Percentiles rank a stretch among this genome's conserved stretches.
Conservation (phyloP, 2,113 vertebrate species). For the Coregonus clupeaformis region DNA sequence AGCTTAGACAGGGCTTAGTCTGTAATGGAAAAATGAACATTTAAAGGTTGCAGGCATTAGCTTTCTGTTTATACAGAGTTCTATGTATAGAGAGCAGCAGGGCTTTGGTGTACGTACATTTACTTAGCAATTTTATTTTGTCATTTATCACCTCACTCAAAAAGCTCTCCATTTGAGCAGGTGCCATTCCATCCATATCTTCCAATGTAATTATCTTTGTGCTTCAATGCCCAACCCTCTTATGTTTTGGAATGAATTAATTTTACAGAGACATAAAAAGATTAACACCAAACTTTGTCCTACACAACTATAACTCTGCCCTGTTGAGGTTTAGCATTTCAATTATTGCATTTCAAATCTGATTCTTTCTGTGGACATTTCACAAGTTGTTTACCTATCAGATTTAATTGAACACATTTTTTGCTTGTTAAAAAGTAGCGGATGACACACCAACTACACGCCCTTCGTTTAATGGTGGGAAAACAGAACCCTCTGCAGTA, state of each 20-base stretch:
- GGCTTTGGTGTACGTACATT: too few species aligned
- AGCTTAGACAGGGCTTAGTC: too few species aligned
- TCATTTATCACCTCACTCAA: slow-evolving; percentile 4
- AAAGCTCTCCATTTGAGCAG: slow-evolving; percentile 11
- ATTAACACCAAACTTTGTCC: not conserved
- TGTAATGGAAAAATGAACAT: too few species aligned
- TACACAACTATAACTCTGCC: not conserved
- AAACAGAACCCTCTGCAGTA: slow-evolving; percentile 6
- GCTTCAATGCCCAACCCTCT: not conserved
- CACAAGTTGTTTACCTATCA: not conserved
- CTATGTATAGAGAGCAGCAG: too few species aligned
- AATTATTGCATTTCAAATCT: slow-evolving; percentile 2
- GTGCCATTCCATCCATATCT: not conserved
- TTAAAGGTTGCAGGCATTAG: too few species aligned
- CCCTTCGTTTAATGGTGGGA: not conserved
- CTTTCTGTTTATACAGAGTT: too few species aligned
- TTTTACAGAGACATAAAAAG: not conserved
- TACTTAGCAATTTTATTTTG: not conserved
- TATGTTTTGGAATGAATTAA: not conserved
- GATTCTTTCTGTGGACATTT: not conserved
- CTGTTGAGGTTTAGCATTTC: not conserved
- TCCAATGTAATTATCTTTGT: not conserved
- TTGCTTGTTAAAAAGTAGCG: too few species aligned
- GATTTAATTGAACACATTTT: too few species aligned
- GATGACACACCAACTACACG: too few species aligned